Evolutionary conservation across 2,113 vertebrate species (phyloP), one percentile per base, ranked within the genome.

Genomic region (Halcyon malimbica): DNA sequence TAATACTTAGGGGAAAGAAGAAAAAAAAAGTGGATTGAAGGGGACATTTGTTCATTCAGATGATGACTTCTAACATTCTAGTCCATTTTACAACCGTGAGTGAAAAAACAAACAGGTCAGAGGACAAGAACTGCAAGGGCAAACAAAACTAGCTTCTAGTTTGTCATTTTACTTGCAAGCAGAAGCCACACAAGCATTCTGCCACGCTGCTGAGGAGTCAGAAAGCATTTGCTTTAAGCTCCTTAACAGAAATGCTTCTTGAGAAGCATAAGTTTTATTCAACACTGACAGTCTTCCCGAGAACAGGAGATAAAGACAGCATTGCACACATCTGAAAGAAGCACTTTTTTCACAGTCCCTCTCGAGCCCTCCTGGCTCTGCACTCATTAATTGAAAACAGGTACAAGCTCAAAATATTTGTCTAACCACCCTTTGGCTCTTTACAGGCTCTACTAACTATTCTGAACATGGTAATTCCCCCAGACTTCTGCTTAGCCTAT

Each of bases 261-360:
- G 53, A 74, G 76, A 59, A 41, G 21, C 35, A 0, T 31, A 28
- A 71, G 6, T 91, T 95, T 77, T 8, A 29, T 39, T 65, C 26
- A 44, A 10, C 1, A 1, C 35, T 69, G 71, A 39, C 46, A 51
- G 25, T 8, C 33, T 33, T 63, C 23, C 67, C 41, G 60, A 1
- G 11, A 54, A 24, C 20, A 56, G 56, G 33, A 64, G 54, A 89
- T 28, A 50, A 87, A 74, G 56, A 9, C 20, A 64, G 67, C 16
- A 4, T 3, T 5, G 17, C 11, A 11, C 8, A 5, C 1, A 2
- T 23, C 20, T 13, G 57, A 51, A 21, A 83, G n/a, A 4, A 60
- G 14, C 3, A 0, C 8, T 62, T 17, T 57, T 71, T 15, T 15
- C 17, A 50, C 13, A 4, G 28, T 37, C 16, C 42, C 51, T 48